Evolutionary conservation across 2,113 vertebrate genomes (phyloP).

Genomic region (Gallinago paraguaiae): DNA sequence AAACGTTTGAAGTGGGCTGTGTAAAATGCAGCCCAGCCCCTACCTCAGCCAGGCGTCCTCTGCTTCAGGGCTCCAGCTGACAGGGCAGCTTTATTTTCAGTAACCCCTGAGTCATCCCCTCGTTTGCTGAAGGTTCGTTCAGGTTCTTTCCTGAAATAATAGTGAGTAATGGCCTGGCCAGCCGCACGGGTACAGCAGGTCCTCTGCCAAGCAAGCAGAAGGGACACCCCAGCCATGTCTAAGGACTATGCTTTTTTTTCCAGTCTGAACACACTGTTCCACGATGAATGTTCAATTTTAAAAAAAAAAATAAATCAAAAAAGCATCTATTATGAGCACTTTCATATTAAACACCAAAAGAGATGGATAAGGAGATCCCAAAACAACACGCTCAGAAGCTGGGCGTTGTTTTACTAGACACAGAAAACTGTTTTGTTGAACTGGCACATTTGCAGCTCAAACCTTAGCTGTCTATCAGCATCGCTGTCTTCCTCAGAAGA

Average conservation of each 20-base stretch:
- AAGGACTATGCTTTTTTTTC: background rate
- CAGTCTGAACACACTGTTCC: background rate
- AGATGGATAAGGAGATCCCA: background rate
- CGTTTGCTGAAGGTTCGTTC: background rate
- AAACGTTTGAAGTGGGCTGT: background rate
- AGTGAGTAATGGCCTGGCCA: constrained; percentile 4
- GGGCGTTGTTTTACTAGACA: background rate
- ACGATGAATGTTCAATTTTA: background rate
- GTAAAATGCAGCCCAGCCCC: background rate
- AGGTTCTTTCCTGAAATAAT: background rate
- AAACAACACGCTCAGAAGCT: background rate
- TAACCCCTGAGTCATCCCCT: background rate
- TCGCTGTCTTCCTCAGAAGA: background rate
- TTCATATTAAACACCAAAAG: background rate
- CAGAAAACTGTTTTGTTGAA: background rate
- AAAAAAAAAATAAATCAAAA: background rate
- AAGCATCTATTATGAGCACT: background rate
- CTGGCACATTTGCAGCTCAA: background rate
- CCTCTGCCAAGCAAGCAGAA: background rate
- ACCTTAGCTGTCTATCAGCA: background rate
- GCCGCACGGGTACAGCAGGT: background rate
- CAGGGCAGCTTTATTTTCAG: background rate
- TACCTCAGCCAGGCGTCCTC: background rate
- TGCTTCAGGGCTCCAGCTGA: constrained; percentile 4
- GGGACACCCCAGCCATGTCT: background rate